Evolutionary conservation across 2,888 invertebrate genomes (phyloP), one percentile per base, ranked within the genome.

Genomic region (Catonia carolina): DNA sequence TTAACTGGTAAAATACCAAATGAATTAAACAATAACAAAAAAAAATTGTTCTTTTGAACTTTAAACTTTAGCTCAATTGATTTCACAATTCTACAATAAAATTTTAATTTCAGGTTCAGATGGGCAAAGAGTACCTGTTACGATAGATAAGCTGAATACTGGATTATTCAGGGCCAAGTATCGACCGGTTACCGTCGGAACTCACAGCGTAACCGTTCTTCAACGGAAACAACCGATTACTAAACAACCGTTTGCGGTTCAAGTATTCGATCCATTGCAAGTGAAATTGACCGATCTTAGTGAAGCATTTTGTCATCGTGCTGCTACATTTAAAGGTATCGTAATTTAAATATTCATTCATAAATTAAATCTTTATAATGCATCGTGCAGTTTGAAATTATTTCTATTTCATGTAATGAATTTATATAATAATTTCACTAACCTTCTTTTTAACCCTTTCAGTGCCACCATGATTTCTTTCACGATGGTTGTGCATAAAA

Each of bases 271-370:
- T 70, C 86, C 89, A 0, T 74, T 80, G 0, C 79, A 84, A 53
- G 85, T 86, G 6, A 82, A 83, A 65, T 80, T 88, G 41, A 76
- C 83, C 56, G 86, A 86, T 55, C 81, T 86, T 50, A 83, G 84
- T 0, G 90, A 91, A 67, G 84, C 88, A 0, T 77, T 86, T 37
- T 87, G 88, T 55, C 89, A 90, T 72, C 79, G 88, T 55, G 89
- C 91, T 1, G 87, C 88, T 14, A 84, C 86, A 59, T 82, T 92
- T 60, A 83, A 83, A 66, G 82, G 86, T 79, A 72, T 75, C 60
- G 66, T 58, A n/a, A n/a, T n/a, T n/a, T n/a, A n/a, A n/a, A n/a
- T n/a, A n/a, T 33, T 20, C 15, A 35, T 6, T 15, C 8, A 12
- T 8, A n/a, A n/a, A n/a, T n/a, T n/a, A n/a, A n/a, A n/a, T n/a